Evolutionary conservation across 2,797 vertebrate genomes (phyloP), one percentile per base, ranked within the genome.

Genomic region (Crenichthys baileyi): DNA sequence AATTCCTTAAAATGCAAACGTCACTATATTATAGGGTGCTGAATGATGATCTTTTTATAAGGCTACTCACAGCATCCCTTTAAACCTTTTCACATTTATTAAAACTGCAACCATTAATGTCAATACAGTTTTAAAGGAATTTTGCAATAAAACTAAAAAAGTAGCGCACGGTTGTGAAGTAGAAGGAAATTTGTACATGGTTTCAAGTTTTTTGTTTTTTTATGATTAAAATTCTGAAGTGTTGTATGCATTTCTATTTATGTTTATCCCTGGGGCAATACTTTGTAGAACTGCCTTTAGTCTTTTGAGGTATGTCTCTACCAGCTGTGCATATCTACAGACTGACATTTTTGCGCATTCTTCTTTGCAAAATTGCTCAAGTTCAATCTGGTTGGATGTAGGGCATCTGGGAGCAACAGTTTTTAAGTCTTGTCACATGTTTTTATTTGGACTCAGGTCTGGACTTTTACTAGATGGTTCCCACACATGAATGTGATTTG

Each of bases 1-100:
- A 77, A 75, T 56, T 73, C 50, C 13, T 41, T 75, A 11, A 20
- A 81, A 82, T 76, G 82, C 70, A 85, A 73, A 55, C 53, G 13
- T 75, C 48, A 41, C 36, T 81, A 15, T 89, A 63, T 46, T 72
- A 76, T 68, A 53, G 41, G 79, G 61, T 60, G 29, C 1, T 65
- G 31, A 61, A 39, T 65, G 16, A 5, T 41, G 16, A 5, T 41
- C 39, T 67, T 67, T 36, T 9, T 12, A 24, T 68, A 15, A 68
- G 22, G 5, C 11, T 68, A 20, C 22, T 44, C 13, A 67, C 1
- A 41, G 20, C 24, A 24, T 24, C 24, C 22, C 7, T n/a, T 44
- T 44, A 4, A n/a, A 68, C 5, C 3, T 68, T 44, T 68, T 68
- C 39, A 68, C 22, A 44, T 68, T 44, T 68, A n/a, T 2, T 44